These are phyloP conservation scores for Leptinotarsa texana DNA, from an alignment of 1,140 invertebrate species.

Conservation along the genomic window DNA sequence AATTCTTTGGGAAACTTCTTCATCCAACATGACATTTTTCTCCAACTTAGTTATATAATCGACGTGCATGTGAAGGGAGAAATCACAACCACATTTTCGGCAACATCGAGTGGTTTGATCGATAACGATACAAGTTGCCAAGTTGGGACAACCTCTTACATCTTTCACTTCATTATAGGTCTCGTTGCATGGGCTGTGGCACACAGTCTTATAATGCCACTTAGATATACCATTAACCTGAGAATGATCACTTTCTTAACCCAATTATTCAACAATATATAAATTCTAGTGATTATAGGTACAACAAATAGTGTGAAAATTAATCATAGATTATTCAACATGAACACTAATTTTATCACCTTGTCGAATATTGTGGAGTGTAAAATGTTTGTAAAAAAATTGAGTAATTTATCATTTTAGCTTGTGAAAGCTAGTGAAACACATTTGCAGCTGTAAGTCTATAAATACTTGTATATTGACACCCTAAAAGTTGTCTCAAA, in stretches of 20 bases:
- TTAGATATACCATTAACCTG: conserved; percentile 43
- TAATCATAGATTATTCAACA: too few species aligned
- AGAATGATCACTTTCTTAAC: neutral
- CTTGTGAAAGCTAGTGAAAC: too few species aligned
- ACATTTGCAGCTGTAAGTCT: too few species aligned
- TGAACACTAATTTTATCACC: too few species aligned
- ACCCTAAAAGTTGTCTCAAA: too few species aligned
- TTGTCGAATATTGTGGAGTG: too few species aligned
- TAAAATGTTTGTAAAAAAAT: too few species aligned
- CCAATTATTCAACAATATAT: too few species aligned
- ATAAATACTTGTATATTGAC: too few species aligned
- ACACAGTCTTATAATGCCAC: conserved; percentile 49
- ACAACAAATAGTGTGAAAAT: too few species aligned
- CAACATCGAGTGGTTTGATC: conserved; percentile 34
- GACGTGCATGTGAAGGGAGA: conserved; percentile 46
- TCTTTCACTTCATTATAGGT: conserved; percentile 43
- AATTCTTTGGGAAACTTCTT: conserved; percentile 31
- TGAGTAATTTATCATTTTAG: too few species aligned
- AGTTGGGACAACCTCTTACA: conserved; percentile 41
- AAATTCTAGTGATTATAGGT: too few species aligned
- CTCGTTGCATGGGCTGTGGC: conserved; percentile 47
- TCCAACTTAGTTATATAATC: conserved; percentile 43
- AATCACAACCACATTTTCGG: conserved; percentile 41
- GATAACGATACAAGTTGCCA: conserved; percentile 46
- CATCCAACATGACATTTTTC: conserved; percentile 33